Percentiles rank a stretch among this genome's conserved stretches.
Evolutionary conservation across 2,888 invertebrate genomes (phyloP).

Genomic region (Lysandra bellargus): DNA sequence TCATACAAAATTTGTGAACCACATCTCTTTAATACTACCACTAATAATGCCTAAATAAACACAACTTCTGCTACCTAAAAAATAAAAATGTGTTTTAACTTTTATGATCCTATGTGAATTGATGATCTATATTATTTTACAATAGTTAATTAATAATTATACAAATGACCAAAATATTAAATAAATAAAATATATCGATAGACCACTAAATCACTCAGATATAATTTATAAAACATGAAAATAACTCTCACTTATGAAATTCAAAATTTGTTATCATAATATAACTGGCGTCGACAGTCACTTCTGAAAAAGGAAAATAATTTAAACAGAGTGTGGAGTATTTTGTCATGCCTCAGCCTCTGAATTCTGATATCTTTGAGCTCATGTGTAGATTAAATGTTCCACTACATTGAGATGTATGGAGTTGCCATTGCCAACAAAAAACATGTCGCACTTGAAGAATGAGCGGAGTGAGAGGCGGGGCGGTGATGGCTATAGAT

Average conservation of each 20-base stretch:
- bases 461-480: too few species aligned
- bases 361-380: too few species aligned
- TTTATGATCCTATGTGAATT: not conserved
- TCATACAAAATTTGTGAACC: not conserved
- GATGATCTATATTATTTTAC: not conserved
- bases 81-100: not conserved
- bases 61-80: not conserved
- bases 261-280: not conserved
- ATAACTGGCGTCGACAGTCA: conserved; percentile 34
- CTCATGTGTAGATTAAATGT: too few species aligned
- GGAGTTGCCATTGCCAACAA: too few species aligned
- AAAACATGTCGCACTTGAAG: too few species aligned
- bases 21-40: not conserved
- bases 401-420: too few species aligned
- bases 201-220: not conserved
- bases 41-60: not conserved
- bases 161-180: not conserved
- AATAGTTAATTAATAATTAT: too few species aligned
- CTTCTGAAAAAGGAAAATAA: conserved; percentile 35
- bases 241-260: conserved; percentile 36
- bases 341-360: not conserved
- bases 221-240: not conserved
- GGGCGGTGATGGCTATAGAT: too few species aligned
- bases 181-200: not conserved
- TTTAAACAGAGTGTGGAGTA: not conserved